Conservation (phyloP, 2,888 invertebrate species). For the Holacanthella duospinosa region DNA sequence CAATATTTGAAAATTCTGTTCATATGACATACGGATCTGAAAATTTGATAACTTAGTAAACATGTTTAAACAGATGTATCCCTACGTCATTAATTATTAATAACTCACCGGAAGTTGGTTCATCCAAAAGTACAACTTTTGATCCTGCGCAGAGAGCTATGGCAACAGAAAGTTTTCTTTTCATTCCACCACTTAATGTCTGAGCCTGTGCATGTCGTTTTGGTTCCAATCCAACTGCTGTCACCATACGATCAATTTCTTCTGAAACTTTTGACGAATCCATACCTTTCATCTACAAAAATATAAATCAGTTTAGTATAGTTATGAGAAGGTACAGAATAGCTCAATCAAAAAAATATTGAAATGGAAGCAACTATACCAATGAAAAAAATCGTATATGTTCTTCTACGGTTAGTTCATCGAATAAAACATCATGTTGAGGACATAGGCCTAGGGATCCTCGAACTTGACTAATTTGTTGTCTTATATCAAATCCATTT, state of each 20-base stretch:
- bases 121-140: slow-evolving; percentile 19
- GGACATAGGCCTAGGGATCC: slow-evolving; percentile 77
- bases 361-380: slow-evolving; percentile 47
- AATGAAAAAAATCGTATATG: slow-evolving; percentile 73
- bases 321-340: neutral
- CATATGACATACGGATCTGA: no score
- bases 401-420: slow-evolving; percentile 67
- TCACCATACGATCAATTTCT: slow-evolving; percentile 50
- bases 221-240: slow-evolving; percentile 52
- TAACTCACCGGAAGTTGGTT: slow-evolving; percentile 9
- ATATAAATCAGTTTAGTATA: neutral
- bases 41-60: no score
- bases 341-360: neutral
- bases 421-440: slow-evolving; percentile 75
- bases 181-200: slow-evolving; percentile 82
- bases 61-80: no score
- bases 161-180: slow-evolving; percentile 73
- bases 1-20: no score
- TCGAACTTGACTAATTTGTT: slow-evolving; percentile 55
- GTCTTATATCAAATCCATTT: slow-evolving; percentile 58
- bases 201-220: slow-evolving; percentile 53
- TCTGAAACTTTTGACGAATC: slow-evolving; percentile 43
- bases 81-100: no score
- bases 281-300: slow-evolving; percentile 53
- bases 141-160: slow-evolving; percentile 68